phyloP scores from a whole-genome alignment of 92 coral and sea anemone genomes.

The Zoanthus gigantus region DNA sequence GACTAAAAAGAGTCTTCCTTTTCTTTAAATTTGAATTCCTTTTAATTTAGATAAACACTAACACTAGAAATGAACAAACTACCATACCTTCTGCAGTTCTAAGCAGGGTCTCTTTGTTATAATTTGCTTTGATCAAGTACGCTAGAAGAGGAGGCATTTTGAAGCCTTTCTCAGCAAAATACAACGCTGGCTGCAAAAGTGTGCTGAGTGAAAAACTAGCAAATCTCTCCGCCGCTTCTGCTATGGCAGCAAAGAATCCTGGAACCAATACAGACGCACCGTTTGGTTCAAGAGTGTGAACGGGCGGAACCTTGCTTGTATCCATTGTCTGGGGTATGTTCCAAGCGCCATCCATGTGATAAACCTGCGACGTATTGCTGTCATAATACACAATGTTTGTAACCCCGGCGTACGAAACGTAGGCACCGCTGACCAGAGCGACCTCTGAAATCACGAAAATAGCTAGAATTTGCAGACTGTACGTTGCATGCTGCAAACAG shows the following conservation, averaged over 20 bases:
- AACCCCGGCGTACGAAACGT: constrained; percentile 91
- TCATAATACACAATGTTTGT: constrained; percentile 90
- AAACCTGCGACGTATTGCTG: constrained; percentile 67
- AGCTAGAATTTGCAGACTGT: too few relatives aligned
- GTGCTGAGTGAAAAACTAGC: constrained; percentile 83
- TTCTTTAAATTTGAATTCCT: too few relatives aligned
- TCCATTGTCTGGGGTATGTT: constrained; percentile 71
- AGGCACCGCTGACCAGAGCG: constrained; percentile 83
- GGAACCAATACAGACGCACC: constrained; percentile 91
- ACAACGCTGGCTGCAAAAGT: constrained; percentile 90
- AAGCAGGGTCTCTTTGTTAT: constrained; percentile 72
- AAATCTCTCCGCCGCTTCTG: constrained; percentile 77
- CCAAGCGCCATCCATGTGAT: constrained; percentile 94
- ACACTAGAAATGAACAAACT: too few relatives aligned
- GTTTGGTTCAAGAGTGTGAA: constrained; percentile 73
- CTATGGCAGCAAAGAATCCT: constrained; percentile 92
- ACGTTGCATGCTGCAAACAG: too few relatives aligned
- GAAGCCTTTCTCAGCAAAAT: constrained; percentile 89
- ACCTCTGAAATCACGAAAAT: constrained; percentile 65
- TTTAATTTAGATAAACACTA: too few relatives aligned
- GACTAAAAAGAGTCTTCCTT: too few relatives aligned
- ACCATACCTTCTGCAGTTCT: constrained; percentile 79
- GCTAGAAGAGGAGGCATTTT: constrained; percentile 78
- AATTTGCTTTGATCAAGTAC: constrained; percentile 60
- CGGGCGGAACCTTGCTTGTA: constrained; percentile 70